Conservation (phyloP, 1,140 invertebrate species). For the Drosophila guanche region DNA sequence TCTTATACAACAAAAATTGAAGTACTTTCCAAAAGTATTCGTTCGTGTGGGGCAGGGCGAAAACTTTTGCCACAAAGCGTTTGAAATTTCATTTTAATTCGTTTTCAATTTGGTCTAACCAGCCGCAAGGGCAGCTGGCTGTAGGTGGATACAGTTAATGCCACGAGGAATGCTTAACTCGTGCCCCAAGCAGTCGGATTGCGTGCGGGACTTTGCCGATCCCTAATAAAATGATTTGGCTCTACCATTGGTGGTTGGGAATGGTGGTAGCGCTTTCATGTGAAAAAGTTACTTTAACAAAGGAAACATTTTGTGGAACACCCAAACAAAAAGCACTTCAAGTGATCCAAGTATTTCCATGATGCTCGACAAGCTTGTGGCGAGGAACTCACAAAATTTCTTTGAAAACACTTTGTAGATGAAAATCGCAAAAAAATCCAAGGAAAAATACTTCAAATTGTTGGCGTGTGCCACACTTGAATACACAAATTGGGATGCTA, state of each 20-base stretch:
- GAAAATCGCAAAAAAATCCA: no score
- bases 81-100: conserved; percentile 78
- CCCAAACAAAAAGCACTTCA: no score
- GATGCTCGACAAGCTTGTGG: no score
- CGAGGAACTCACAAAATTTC: no score
- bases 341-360: no score
- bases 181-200: conserved; percentile 22
- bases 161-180: conserved; percentile 43
- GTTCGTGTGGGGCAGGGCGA: conserved; percentile 53
- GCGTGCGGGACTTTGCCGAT: conserved; percentile 4
- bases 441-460: no score
- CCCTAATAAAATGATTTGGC: conserved; percentile 33
- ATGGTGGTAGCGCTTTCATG: no score
- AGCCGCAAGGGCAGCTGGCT: conserved; percentile 43
- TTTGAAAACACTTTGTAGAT: no score
- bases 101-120: conserved; percentile 67
- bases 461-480: no score
- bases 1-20: conserved; percentile 52
- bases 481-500: no score
- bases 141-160: conserved; percentile 25
- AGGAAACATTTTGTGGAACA: no score
- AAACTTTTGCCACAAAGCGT: conserved; percentile 59
- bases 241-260: conserved; percentile 5
- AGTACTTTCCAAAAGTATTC: conserved; percentile 74
- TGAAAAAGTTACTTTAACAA: no score